Base-by-base conservation (phyloP, 2,113 vertebrate species). In the Vombatus ursinus region DNA sequence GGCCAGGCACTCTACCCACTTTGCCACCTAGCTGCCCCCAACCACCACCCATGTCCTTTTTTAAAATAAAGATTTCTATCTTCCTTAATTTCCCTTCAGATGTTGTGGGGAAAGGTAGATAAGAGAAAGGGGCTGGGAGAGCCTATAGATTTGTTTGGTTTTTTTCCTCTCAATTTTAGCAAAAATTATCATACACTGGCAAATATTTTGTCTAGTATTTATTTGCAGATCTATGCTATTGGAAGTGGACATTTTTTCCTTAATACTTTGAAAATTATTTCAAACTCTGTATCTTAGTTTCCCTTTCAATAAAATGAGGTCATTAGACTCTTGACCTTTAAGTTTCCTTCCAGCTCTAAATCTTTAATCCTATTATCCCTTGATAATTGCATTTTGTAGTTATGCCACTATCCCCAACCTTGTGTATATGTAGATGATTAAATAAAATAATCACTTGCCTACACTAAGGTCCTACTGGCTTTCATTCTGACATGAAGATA, bases 261-360 rank as follows among this genome's bases (percentile, higher is more conserved):
- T 93, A 24, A 23, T 11, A 0, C 92, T 96, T 77, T 95, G 77
- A 93, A 95, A 96, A 4, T 57, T 25, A 1, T 95, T 95, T 95
- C 91, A 92, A 57, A 90, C 54, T 96, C n/a, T 77, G 48, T 2
- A 68, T 61, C 95, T n/a, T 16, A 91, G 93, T 95, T 94, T 48
- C 52, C 16, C 50, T 7, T 95, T 23, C 10, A 92, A 50, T 93
- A 77, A 77, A 77, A 77, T 77, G 12, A 37, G 31, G 12, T 77
- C 37, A 12, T 68, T 77, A 77, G 37, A 77, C 31, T 16, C 37
- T 77, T 77, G 68, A 77, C 37, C 19, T 77, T 77, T 61, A 61
- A 61, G 54, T 28, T 61, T 61, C 26, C 54, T 61, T 31, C 1
- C 16, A n/a, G 14, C 37, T 77, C 16, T 77, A 77, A 77, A 77